Conservation (phyloP, 2,113 vertebrate species). For the Ancistrus triradiatus region DNA sequence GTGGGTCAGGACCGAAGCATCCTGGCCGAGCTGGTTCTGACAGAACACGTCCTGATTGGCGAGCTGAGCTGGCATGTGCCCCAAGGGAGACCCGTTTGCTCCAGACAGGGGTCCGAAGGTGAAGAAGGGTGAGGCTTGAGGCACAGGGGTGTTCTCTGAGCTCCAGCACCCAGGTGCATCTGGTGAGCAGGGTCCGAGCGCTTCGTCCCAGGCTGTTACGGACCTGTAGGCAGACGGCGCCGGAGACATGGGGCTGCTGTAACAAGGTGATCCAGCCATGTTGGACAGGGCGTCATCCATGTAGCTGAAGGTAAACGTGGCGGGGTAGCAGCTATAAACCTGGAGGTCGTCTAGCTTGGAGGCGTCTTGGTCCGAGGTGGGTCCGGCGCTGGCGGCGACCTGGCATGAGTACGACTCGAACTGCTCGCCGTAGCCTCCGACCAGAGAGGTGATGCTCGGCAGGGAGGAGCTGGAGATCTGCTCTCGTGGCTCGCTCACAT, state of each 20-base stretch:
- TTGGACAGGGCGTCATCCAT: conserved; percentile 81
- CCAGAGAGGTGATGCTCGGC: conserved; percentile 85
- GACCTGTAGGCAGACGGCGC: conserved; percentile 78
- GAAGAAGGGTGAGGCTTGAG: conserved; percentile 74
- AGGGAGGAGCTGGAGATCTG: conserved; percentile 68
- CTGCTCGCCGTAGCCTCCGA: conserved; percentile 76
- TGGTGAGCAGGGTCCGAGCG: conserved; percentile 80
- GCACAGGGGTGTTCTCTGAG: conserved; percentile 65
- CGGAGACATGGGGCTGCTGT: conserved; percentile 81
- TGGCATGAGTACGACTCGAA: conserved; percentile 88
- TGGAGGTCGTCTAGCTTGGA: conserved; percentile 88
- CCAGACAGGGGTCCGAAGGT: conserved; percentile 63
- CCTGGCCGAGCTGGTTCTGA: conserved; percentile 62
- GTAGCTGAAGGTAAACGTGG: conserved; percentile 69
- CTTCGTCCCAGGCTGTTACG: conserved; percentile 78
- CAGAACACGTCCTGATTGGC: conserved; percentile 73
- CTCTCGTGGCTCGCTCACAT: conserved; percentile 71
- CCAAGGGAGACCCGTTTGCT: conserved; percentile 62
- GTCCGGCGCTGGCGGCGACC: conserved; percentile 55
- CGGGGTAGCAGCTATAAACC: conserved; percentile 88
- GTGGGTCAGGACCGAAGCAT: conserved; percentile 64
- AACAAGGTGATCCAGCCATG: conserved; percentile 81
- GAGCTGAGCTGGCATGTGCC: conserved; percentile 63
- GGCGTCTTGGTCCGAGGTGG: conserved; percentile 52
- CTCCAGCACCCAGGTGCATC: conserved; percentile 74